Evolutionary conservation across 2,888 invertebrate species (phyloP).

Genomic region (Callimorpha dominula): DNA sequence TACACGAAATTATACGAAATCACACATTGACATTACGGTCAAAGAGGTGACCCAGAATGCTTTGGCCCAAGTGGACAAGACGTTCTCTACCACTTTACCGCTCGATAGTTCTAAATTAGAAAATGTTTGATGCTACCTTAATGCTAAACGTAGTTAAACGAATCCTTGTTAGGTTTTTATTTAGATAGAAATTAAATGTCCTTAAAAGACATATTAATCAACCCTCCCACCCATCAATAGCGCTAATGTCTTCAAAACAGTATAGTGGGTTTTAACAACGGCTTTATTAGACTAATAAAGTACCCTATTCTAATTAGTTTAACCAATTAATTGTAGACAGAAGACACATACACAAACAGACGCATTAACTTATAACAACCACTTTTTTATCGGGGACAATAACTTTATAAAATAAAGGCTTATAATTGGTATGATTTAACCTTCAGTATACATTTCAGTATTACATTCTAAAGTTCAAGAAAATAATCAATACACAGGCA

Average conservation of each 20-base stretch:
- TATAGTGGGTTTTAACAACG: too few species aligned
- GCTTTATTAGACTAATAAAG: too few species aligned
- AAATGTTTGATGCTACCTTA: constrained; percentile 48
- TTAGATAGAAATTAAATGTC: not conserved
- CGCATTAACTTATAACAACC: too few species aligned
- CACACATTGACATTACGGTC: constrained; percentile 57
- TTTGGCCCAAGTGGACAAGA: constrained; percentile 70
- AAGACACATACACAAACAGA: too few species aligned
- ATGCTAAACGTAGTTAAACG: constrained; percentile 43
- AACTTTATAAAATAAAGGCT: too few species aligned
- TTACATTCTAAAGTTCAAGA: not conserved
- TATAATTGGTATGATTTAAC: not conserved
- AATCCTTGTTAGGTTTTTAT: not conserved
- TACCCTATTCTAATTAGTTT: too few species aligned
- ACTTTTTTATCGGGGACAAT: too few species aligned
- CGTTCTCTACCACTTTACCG: constrained; percentile 77
- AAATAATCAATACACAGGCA: not conserved
- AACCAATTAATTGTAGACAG: too few species aligned
- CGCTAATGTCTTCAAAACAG: too few species aligned
- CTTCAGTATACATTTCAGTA: not conserved
- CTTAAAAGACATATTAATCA: too few species aligned
- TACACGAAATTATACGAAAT: constrained; percentile 31
- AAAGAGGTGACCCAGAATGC: constrained; percentile 72
- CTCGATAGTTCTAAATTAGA: constrained; percentile 82
- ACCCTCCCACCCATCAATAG: too few species aligned